Base-by-base conservation (phyloP, 2,797 vertebrate species). In the Syngnathus rostellatus region DNA sequence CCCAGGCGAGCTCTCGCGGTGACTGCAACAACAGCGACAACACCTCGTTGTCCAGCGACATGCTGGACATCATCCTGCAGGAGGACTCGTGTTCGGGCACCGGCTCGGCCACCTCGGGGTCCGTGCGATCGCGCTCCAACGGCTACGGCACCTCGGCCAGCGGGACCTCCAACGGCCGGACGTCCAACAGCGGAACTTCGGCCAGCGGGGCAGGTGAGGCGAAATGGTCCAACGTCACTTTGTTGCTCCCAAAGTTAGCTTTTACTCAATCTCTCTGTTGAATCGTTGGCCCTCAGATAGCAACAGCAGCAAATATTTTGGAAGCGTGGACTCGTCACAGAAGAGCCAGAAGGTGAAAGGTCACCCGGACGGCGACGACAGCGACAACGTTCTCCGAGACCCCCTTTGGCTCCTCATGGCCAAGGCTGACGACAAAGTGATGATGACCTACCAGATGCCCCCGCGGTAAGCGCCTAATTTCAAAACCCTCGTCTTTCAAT, bases 391-490 rank as follows among this genome's bases (percentile, higher is more conserved):
- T 62, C 90, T 92, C 12, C 93, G 93, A 81, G 93, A 97, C 70
- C 91, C 93, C 1, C 74, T 91, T 75, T 94, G 93, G 94, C 88
- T 93, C 78, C 83, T 93, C 67, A 90, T 84, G 88, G 91, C 93
- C 11, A 89, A 94, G 71, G 70, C 91, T 0, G 91, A 96, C 59
- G 87, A 93, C 67, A 83, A 90, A 1, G 73, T 93, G 72, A 93
- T 94, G 93, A 95, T 95, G 94, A 94, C 90, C 1, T 98, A 96
- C 84, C 93, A 96, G 91, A 78, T 97, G 73, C 94, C 95, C 6
- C 84, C 89, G n/a, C 81, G 91, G 94, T 98, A 90, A 94, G 87
- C 77, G 1, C 55, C 16, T 31, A 58, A 19, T 19, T 48, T 48
- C 2, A 48, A 17, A 48, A 19, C 46, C 17, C 46, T 46, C 31